phyloP scores from a whole-genome alignment of 2,113 vertebrate genomes.

The Entomyzon cyanotis region DNA sequence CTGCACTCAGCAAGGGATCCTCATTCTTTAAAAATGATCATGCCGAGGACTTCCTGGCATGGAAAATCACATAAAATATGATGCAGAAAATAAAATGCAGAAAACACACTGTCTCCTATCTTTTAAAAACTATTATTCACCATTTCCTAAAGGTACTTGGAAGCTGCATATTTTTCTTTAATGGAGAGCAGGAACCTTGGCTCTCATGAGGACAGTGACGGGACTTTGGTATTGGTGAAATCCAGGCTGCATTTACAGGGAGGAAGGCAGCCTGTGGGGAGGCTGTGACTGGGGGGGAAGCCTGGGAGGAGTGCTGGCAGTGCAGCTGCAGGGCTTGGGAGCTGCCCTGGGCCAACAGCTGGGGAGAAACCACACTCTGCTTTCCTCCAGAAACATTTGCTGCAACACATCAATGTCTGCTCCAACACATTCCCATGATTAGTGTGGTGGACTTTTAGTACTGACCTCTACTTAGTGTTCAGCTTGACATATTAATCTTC shows the following conservation, averaged over 20 bases:
- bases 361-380: not conserved
- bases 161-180: not conserved
- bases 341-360: not conserved
- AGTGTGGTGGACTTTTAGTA: constrained; percentile 43
- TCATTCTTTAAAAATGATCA: not conserved
- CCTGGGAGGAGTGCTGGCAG: fast-evolving
- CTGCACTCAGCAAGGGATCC: not conserved
- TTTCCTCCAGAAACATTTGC: constrained; percentile 22
- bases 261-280: not conserved
- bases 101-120: not conserved
- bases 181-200: fast-evolving
- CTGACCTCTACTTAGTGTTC: constrained; percentile 44
- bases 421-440: constrained; percentile 36
- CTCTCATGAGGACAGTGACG: fast-evolving
- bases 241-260: fast-evolving
- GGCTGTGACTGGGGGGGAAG: not conserved
- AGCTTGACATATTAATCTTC: constrained; percentile 46
- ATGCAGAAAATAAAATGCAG: not conserved
- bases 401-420: constrained; percentile 43
- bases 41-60: not conserved
- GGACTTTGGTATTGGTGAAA: not conserved
- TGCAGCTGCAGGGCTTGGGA: not conserved
- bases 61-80: not conserved
- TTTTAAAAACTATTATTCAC: not conserved
- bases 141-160: not conserved